phyloP scores from a whole-genome alignment of 2,888 invertebrate species.

The Galerucella nymphaeae region DNA sequence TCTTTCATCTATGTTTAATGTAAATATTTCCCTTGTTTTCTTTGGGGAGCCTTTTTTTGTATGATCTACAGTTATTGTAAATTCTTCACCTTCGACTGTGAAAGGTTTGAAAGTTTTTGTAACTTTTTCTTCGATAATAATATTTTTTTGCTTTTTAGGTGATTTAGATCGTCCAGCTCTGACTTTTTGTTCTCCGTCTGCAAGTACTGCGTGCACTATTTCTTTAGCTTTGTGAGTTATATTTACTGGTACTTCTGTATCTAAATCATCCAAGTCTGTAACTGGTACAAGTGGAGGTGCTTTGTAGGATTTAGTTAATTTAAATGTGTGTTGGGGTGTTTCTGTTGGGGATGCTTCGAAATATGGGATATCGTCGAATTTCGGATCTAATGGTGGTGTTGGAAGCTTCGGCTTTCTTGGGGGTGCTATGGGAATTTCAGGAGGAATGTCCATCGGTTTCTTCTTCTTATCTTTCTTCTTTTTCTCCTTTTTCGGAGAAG shows the following conservation, averaged over 20 bases:
- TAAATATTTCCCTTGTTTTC: constrained; percentile 56
- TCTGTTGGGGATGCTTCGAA: constrained; percentile 57
- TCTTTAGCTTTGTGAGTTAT: constrained; percentile 50
- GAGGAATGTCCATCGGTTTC: constrained; percentile 51
- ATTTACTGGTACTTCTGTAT: constrained; percentile 37
- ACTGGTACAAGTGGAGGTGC: constrained; percentile 29
- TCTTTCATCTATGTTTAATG: constrained; percentile 54
- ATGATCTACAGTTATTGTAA: constrained; percentile 58
- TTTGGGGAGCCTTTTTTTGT: constrained; percentile 54
- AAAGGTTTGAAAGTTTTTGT: constrained; percentile 58
- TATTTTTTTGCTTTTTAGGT: constrained; percentile 49
- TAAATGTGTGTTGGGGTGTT: constrained; percentile 39
- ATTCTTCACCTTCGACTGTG: constrained; percentile 59
- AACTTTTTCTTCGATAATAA: constrained; percentile 57
- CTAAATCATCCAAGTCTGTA: constrained; percentile 46
- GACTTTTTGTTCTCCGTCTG: constrained; percentile 39
- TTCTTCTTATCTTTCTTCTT: constrained; percentile 54
- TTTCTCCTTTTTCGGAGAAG: constrained; percentile 57
- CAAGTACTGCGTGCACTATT: constrained; percentile 48
- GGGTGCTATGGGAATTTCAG: constrained; percentile 51
- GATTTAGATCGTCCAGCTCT: constrained; percentile 43
- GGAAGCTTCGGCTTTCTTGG: constrained; percentile 59
- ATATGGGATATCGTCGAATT: constrained; percentile 59
- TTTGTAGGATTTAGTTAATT: constrained; percentile 23
- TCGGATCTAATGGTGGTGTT: constrained; percentile 55